phyloP scores from a whole-genome alignment of 2,888 invertebrate species.

The Tinea semifulvella region DNA sequence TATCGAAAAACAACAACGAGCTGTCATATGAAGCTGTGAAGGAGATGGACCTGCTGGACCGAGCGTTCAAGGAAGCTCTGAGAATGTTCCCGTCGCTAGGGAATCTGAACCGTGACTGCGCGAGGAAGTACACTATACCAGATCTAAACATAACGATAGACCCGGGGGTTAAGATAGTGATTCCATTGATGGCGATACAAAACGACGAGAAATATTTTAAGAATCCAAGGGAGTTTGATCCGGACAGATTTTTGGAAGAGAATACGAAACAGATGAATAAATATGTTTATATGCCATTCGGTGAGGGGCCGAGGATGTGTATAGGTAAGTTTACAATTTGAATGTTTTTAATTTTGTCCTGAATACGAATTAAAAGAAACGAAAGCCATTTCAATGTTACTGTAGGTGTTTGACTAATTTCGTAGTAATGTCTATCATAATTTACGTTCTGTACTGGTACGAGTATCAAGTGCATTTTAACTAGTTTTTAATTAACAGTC shows the following conservation, averaged over 20 bases:
- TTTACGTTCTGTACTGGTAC: no score
- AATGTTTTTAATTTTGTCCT: no score
- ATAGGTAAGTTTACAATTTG: slow-evolving; percentile 20
- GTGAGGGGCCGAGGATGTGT: slow-evolving; percentile 19
- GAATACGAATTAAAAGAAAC: no score
- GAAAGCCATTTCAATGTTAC: no score
- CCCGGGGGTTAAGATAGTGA: slow-evolving; percentile 17
- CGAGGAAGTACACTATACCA: slow-evolving; percentile 19
- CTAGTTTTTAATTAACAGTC: no score
- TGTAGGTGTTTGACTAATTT: no score
- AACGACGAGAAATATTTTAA: slow-evolving; percentile 20
- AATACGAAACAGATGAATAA: slow-evolving; percentile 13
- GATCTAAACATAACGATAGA: slow-evolving; percentile 18
- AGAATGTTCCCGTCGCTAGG: slow-evolving; percentile 23
- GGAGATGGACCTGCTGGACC: slow-evolving; percentile 19
- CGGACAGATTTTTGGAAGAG: slow-evolving; percentile 15
- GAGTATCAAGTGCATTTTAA: no score
- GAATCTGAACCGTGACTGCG: slow-evolving; percentile 18
- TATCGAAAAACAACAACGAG: slow-evolving; percentile 19
- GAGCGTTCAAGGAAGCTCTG: slow-evolving; percentile 23
- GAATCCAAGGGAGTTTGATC: slow-evolving; percentile 18
- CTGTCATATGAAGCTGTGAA: slow-evolving; percentile 20
- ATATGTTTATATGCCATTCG: slow-evolving; percentile 24
- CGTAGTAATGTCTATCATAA: no score
- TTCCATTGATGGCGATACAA: slow-evolving; percentile 19